These are phyloP conservation scores for Puma concolor DNA, from an alignment of 2,113 vertebrate species.

Conservation along the genomic window DNA sequence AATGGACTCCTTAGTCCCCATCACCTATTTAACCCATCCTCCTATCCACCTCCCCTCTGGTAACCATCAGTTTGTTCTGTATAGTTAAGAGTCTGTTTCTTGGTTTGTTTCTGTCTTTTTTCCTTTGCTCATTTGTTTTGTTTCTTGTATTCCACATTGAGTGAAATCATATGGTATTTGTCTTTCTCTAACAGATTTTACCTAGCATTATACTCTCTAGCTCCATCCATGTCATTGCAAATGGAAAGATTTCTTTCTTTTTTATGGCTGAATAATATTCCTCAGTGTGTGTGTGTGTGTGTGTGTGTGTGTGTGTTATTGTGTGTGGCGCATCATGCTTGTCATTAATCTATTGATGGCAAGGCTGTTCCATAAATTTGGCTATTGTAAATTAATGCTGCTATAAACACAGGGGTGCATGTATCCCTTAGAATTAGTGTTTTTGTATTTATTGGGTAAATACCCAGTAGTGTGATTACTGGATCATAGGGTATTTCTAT, in stretches of 20 bases:
- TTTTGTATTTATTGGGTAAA: not conserved
- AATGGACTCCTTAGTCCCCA: not conserved
- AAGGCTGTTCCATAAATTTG: not conserved
- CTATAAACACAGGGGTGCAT: not conserved
- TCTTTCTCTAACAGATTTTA: not conserved
- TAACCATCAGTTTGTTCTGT: not conserved
- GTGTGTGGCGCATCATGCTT: too few relatives aligned
- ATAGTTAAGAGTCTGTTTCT: not conserved
- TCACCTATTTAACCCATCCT: not conserved
- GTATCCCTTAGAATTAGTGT: not conserved
- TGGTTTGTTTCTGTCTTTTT: not conserved
- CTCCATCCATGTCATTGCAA: not conserved
- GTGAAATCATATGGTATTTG: not conserved
- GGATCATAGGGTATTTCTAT: not conserved
- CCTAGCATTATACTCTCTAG: not conserved
- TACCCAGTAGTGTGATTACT: not conserved
- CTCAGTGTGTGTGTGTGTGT: too few relatives aligned
- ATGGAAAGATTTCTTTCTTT: not conserved
- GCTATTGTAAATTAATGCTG: not conserved
- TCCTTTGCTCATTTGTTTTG: not conserved
- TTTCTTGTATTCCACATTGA: not conserved
- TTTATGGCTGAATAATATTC: not conserved
- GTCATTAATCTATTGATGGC: not conserved
- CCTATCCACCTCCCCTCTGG: not conserved
- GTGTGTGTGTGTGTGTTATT: too few relatives aligned